Evolutionary conservation across 2,113 vertebrate species (phyloP), one percentile per base, ranked within the genome.

Genomic region (Bostrychus sinensis): DNA sequence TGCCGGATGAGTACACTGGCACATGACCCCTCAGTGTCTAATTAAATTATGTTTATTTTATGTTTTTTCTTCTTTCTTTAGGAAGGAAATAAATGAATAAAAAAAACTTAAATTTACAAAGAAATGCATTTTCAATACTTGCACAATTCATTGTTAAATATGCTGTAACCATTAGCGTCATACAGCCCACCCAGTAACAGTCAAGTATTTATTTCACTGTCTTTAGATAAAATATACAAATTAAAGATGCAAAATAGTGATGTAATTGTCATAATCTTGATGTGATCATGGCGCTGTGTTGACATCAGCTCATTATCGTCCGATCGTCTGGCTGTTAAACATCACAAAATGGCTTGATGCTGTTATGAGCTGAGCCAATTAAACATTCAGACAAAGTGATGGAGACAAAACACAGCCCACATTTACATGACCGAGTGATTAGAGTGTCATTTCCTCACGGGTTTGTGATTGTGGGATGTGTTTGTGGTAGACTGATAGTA

Each of bases 341-440:
- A 56, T 75, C 10, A 51, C 38, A 66, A 43, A 59, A 38, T n/a
- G n/a, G n/a, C n/a, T n/a, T n/a, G n/a, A n/a, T n/a, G n/a, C 16
- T 65, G 0, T 65, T 55, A 23, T 22, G 32, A 50, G 23, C 57
- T 23, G 32, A 62, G 36, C 55, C 0, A 48, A 53, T 62, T 62
- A 32, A 73, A 62, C 59, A 63, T 69, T 78, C 43, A 53, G 23
- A 22, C 55, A 22, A 69, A 39, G 53, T 57, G 51, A 25, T 19
- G n/a, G 39, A 62, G 42, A 62, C 20, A 60, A 34, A 51, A 74
- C 32, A 51, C 3, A 32, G 61, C 32, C 42, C 23, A 43, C 28
- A 56, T 38, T 55, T 22, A 12, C 57, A 62, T 16, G 51, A 66
- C 48, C 65, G 56, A n/a, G 72, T 81, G 79, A 87, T 82, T 83